Conservation (phyloP, 2,113 vertebrate genomes). For the Chloroceryle aenea region DNA sequence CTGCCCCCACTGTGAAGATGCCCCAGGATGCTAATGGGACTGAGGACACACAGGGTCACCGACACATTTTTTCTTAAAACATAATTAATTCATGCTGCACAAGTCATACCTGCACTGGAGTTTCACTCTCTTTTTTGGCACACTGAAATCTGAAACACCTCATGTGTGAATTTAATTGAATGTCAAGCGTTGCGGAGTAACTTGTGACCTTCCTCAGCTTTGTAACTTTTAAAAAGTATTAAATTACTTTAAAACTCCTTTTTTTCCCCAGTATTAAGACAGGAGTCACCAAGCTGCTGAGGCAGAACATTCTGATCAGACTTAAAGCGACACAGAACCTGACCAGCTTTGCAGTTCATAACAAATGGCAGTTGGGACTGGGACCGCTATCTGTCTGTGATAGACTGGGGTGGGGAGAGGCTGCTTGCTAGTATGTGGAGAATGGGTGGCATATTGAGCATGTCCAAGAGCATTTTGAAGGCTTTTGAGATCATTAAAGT, state of each 20-base stretch:
- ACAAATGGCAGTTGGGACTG: too few relatives aligned
- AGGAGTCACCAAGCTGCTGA: not conserved
- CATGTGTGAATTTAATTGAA: not conserved
- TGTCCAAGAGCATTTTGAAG: not conserved
- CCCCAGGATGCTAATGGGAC: not conserved
- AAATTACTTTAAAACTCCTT: not conserved
- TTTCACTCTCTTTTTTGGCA: fast-evolving
- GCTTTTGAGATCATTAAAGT: not conserved
- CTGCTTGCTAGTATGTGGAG: too few relatives aligned
- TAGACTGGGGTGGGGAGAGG: too few relatives aligned
- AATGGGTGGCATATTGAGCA: not conserved
- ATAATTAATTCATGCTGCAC: not conserved
- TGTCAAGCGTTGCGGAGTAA: not conserved
- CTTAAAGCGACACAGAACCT: not conserved
- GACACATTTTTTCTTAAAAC: not conserved
- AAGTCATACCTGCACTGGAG: not conserved
- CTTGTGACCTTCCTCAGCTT: not conserved
- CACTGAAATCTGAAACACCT: not conserved
- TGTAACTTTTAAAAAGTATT: too few relatives aligned
- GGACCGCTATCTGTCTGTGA: not conserved
- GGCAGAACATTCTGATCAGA: not conserved
- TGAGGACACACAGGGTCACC: not conserved
- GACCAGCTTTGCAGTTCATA: not conserved
- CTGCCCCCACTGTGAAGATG: not conserved
- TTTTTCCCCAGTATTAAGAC: not conserved